Percentiles rank a stretch among this genome's conserved stretches.
These are phyloP conservation scores for Chelon auratus DNA, from an alignment of 2,797 vertebrate genomes.

Conservation along the genomic window DNA sequence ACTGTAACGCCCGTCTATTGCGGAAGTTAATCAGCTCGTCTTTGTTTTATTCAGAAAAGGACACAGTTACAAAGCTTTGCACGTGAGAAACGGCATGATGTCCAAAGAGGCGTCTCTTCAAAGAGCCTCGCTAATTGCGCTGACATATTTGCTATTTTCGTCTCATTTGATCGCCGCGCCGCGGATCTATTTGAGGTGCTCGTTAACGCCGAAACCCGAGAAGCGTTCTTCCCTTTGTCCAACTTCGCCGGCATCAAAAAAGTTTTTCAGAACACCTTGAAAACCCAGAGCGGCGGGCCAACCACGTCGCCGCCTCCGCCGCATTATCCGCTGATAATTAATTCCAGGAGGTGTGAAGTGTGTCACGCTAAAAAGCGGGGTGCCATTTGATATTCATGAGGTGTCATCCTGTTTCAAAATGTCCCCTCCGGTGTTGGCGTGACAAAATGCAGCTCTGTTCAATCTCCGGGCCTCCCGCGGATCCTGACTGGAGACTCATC, in stretches of 20 bases:
- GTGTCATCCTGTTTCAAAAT: slow-evolving; percentile 71
- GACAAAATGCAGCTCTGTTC: slow-evolving; percentile 69
- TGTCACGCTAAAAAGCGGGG: slow-evolving; percentile 74
- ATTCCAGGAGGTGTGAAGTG: slow-evolving; percentile 76
- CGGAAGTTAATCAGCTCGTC: slow-evolving; percentile 68
- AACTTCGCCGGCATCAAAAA: slow-evolving; percentile 29
- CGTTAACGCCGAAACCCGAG: slow-evolving; percentile 5
- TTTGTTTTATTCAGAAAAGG: slow-evolving; percentile 1
- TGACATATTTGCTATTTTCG: slow-evolving; percentile 17
- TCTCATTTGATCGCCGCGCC: slow-evolving; percentile 34
- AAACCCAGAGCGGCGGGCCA: slow-evolving; percentile 37
- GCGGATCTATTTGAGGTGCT: slow-evolving; percentile 23
- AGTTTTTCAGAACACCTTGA: slow-evolving; percentile 70
- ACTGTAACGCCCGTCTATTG: slow-evolving; percentile 49
- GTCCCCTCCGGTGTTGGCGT: slow-evolving; percentile 71
- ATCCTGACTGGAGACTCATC: slow-evolving; percentile 66
- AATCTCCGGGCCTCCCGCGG: slow-evolving; percentile 67
- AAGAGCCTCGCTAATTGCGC: not conserved
- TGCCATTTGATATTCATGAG: slow-evolving; percentile 81
- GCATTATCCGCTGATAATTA: slow-evolving; percentile 75
- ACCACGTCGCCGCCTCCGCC: slow-evolving; percentile 52
- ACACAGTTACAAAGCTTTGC: not conserved
- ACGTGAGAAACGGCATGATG: too few species aligned
- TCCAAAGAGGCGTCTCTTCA: too few species aligned
- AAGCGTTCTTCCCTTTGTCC: slow-evolving; percentile 14